phyloP scores from a whole-genome alignment of 1,140 invertebrate genomes.

The Sitobion miscanthi region DNA sequence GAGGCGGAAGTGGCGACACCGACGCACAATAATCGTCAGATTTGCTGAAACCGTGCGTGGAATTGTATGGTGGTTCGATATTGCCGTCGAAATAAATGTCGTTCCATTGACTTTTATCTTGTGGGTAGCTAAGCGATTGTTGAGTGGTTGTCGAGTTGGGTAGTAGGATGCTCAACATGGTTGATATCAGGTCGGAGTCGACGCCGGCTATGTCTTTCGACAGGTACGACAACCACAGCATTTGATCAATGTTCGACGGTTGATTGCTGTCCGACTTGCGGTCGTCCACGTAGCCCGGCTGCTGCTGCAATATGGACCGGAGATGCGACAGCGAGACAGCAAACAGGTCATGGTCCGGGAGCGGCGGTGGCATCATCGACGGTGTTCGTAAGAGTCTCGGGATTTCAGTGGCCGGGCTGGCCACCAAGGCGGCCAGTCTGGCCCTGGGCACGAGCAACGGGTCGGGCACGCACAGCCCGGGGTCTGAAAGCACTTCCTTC shows the following conservation, averaged over 20 bases:
- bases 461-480: conserved; percentile 77
- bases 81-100: not conserved
- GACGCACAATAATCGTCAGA: conserved; percentile 15
- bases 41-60: not conserved
- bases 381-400: conserved; percentile 73
- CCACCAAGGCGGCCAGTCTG: conserved; percentile 73
- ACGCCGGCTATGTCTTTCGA: conserved; percentile 35
- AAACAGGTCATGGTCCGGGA: conserved; percentile 78
- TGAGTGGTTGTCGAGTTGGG: not conserved
- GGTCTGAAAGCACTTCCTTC: conserved; percentile 72
- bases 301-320: conserved; percentile 63
- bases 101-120: conserved; percentile 3
- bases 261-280: not conserved
- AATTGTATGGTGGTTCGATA: not conserved
- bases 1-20: not conserved
- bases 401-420: conserved; percentile 76
- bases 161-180: not conserved
- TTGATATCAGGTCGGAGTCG: not conserved
- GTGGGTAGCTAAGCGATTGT: conserved; percentile 5
- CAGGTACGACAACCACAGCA: conserved; percentile 26
- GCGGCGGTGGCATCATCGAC: conserved; percentile 73
- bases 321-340: conserved; percentile 79
- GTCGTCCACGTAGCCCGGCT: not conserved
- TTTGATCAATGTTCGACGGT: not conserved
- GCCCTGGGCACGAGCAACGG: conserved; percentile 79